Conservation (phyloP, 2,113 vertebrate genomes). For the Festucalex cinctus region DNA sequence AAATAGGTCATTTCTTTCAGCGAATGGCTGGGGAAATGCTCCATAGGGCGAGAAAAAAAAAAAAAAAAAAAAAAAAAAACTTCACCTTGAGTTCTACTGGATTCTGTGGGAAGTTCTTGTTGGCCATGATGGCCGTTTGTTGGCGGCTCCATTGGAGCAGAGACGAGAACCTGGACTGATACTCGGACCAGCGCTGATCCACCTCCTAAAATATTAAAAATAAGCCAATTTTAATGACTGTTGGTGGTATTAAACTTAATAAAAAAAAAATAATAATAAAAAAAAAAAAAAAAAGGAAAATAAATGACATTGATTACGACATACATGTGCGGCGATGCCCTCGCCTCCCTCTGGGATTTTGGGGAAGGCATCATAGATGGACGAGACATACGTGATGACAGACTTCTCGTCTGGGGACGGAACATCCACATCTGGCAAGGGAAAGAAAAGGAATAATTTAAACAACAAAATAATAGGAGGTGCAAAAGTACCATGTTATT, state of each 20-base stretch:
- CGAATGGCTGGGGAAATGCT: too few species aligned
- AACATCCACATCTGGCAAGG: conserved; percentile 88
- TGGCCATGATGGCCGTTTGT: conserved; percentile 88
- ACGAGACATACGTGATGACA: conserved; percentile 97
- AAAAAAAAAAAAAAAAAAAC: too few species aligned
- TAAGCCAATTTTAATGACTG: background rate
- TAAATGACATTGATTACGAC: conserved; percentile 16
- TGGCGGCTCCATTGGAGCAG: conserved; percentile 95
- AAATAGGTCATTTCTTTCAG: too few species aligned
- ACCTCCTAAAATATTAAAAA: conserved; percentile 79
- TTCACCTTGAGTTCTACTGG: conserved; percentile 95
- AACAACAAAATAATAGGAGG: background rate
- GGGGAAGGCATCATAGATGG: conserved; percentile 98
- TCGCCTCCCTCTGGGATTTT: conserved; percentile 97
- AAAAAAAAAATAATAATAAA: too few species aligned
- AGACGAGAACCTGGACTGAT: conserved; percentile 85
- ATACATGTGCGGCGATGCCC: conserved; percentile 87
- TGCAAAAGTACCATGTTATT: too few species aligned
- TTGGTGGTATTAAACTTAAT: background rate
- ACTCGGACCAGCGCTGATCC: conserved; percentile 90
- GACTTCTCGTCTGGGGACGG: conserved; percentile 96
- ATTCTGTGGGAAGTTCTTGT: conserved; percentile 95
- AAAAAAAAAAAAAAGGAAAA: background rate
- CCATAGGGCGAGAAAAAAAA: too few species aligned
- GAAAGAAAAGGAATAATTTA: background rate